These are phyloP conservation scores for Geococcyx californianus DNA, from an alignment of 2,113 vertebrate genomes.

Conservation along the genomic window DNA sequence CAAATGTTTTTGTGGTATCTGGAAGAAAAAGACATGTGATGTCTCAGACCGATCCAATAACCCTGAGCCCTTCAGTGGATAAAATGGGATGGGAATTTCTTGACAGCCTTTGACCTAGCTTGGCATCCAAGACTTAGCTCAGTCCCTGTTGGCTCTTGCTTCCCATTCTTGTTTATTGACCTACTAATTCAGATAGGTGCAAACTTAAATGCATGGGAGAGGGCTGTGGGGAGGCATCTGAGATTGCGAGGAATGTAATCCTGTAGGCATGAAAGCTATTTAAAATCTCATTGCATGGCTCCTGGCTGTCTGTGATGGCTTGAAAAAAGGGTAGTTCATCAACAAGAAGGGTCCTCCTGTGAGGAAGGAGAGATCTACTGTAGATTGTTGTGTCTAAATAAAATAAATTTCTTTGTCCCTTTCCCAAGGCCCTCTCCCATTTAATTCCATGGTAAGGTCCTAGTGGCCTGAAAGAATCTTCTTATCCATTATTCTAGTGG, in stretches of 20 bases:
- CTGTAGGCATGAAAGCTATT: background rate
- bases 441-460: background rate
- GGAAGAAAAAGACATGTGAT: background rate
- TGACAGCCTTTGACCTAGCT: background rate
- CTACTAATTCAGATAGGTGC: background rate
- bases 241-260: background rate
- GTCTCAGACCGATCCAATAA: background rate
- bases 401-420: background rate
- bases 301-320: background rate
- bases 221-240: background rate
- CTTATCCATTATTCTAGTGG: background rate
- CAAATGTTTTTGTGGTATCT: background rate
- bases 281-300: background rate
- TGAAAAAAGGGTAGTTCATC: background rate
- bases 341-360: rapidly evolving
- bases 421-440: background rate
- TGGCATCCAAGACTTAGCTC: background rate
- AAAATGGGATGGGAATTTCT: background rate
- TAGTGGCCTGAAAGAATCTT: background rate
- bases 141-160: background rate
- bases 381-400: background rate
- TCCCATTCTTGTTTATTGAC: background rate
- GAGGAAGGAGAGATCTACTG: background rate
- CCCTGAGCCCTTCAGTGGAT: background rate
- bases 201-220: background rate